Evolutionary conservation across 2,113 vertebrate species (phyloP).

Genomic region (Nematolebias whitei): DNA sequence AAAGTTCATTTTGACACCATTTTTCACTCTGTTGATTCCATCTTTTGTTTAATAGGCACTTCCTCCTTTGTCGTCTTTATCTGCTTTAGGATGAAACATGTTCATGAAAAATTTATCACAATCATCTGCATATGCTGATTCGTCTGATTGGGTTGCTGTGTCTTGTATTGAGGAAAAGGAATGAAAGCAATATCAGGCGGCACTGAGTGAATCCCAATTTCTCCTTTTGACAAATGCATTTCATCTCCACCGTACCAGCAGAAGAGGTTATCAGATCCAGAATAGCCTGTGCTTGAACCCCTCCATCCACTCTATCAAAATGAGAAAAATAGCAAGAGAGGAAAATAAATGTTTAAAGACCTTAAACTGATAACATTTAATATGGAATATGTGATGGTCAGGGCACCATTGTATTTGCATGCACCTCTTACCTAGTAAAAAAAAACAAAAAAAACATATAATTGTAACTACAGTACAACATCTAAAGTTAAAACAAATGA

Average conservation of each 20-base stretch:
- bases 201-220: conserved; percentile 60
- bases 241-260: conserved; percentile 46
- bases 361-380: conserved; percentile 69
- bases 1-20: conserved; percentile 56
- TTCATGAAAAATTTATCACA: conserved; percentile 77
- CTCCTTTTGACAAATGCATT: conserved; percentile 60
- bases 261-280: conserved; percentile 53
- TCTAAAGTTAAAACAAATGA: conserved; percentile 38
- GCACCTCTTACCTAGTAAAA: conserved; percentile 22
- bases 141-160: conserved; percentile 66
- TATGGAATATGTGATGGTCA: conserved; percentile 53
- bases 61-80: conserved; percentile 51
- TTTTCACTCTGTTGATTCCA: conserved; percentile 69
- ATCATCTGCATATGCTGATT: conserved; percentile 77
- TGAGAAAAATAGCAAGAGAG: conserved; percentile 28
- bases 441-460: conserved; percentile 38
- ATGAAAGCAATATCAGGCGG: conserved; percentile 56
- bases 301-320: conserved; percentile 55
- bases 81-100: conserved; percentile 61
- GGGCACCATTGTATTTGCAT: conserved; percentile 23
- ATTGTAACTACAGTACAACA: conserved; percentile 42
- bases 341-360: conserved; percentile 72
- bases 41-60: conserved; percentile 74
- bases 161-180: conserved; percentile 59
- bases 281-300: conserved; percentile 36